A percentile compares a stretch with the other conserved stretches of the same genome.
These are phyloP conservation scores for Pseudeuparius sepicola DNA, from an alignment of 2,888 invertebrate species.

Conservation along the genomic window DNA sequence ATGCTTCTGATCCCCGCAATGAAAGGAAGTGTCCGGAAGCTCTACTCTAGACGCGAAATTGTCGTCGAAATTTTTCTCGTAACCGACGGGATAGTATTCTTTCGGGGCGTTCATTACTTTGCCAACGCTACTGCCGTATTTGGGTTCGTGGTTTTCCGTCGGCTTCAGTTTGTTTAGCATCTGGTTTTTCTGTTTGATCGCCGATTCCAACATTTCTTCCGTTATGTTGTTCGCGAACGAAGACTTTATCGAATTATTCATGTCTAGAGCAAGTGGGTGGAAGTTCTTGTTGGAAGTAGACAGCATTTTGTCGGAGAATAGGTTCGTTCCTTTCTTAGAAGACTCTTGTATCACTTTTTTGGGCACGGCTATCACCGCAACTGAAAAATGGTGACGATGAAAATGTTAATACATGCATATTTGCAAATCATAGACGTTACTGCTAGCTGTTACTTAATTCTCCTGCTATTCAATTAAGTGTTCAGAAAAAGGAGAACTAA, in stretches of 20 bases:
- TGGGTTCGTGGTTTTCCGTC: conserved; percentile 33
- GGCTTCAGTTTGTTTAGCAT: conserved; percentile 36
- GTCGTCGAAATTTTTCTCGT: conserved; percentile 83
- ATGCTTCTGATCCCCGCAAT: conserved; percentile 81
- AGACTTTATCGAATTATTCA: conserved; percentile 31
- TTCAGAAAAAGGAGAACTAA: too few relatives aligned
- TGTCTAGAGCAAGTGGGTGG: conserved; percentile 23
- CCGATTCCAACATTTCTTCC: conserved; percentile 66
- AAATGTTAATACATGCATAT: too few relatives aligned
- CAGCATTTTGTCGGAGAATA: conserved; percentile 31
- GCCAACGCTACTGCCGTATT: conserved; percentile 33
- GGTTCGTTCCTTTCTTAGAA: conserved; percentile 31
- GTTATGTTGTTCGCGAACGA: conserved; percentile 62
- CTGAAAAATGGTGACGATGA: too few relatives aligned
- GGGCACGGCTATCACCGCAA: conserved; percentile 29
- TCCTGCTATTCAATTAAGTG: too few relatives aligned
- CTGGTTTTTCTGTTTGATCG: conserved; percentile 60
- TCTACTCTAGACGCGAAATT: conserved; percentile 78
- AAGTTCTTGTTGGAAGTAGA: conserved; percentile 28
- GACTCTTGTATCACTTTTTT: conserved; percentile 23
- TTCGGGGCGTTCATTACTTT: conserved; percentile 84
- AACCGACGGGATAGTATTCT: conserved; percentile 80
- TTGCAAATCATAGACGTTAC: too few relatives aligned
- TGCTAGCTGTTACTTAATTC: too few relatives aligned
- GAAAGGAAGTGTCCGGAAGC: conserved; percentile 72